These are phyloP conservation scores for Netelia fuscicornis DNA, from an alignment of 2,888 invertebrate species.

Conservation along the genomic window DNA sequence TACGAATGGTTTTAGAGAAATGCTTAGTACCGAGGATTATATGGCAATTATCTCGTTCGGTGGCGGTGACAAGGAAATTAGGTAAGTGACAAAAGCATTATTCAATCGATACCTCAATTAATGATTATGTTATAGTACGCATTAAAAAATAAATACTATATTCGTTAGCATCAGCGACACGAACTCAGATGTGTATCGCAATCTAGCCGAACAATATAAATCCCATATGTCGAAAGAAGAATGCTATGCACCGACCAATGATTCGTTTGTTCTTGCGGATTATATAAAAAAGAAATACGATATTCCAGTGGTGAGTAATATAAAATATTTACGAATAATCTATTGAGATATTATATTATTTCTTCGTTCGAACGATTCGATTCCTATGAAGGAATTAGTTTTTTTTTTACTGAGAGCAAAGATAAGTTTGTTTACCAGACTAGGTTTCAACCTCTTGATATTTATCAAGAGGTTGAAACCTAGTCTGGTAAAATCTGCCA, in stretches of 20 bases:
- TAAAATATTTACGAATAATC: neutral
- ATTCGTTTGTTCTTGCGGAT: conserved; percentile 75
- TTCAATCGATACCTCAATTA: neutral
- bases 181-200: conserved; percentile 83
- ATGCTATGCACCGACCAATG: conserved; percentile 76
- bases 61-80: conserved; percentile 90
- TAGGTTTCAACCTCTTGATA: no score
- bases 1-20: conserved; percentile 88
- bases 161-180: conserved; percentile 85
- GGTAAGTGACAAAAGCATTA: conserved; percentile 80
- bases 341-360: no score
- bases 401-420: no score
- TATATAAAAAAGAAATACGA: conserved; percentile 88
- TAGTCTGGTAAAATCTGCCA: no score
- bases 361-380: no score
- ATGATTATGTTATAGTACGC: no score
- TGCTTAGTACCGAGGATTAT: conserved; percentile 89
- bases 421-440: no score
- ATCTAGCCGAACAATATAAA: conserved; percentile 80
- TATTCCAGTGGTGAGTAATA: conserved; percentile 86
- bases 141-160: no score
- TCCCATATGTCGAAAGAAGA: conserved; percentile 85
- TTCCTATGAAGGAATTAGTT: no score
- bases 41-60: conserved; percentile 91
- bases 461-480: no score